A percentile compares a stretch with the other conserved stretches of the same genome.
Conservation (phyloP, 2,888 invertebrate genomes). For the Teleogryllus oceanicus region DNA sequence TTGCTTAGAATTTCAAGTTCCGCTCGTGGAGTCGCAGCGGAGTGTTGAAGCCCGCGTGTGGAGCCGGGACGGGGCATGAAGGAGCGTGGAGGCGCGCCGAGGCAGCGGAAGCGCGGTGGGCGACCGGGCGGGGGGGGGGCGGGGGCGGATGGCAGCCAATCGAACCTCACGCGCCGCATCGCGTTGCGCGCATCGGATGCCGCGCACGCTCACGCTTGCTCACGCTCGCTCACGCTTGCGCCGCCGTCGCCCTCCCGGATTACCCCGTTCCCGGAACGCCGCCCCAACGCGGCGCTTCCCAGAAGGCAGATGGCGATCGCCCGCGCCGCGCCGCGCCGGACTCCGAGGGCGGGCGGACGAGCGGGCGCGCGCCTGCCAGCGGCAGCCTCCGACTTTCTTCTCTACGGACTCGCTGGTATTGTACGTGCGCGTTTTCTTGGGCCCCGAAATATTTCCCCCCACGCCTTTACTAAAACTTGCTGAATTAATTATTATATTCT, state of each 20-base stretch:
- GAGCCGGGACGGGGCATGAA: no score
- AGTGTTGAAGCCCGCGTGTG: no score
- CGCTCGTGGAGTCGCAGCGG: no score
- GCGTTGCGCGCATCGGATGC: background rate
- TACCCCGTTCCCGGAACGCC: background rate
- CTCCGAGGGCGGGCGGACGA: background rate
- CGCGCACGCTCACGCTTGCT: background rate
- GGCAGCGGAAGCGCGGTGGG: no score
- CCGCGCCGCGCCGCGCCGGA: background rate
- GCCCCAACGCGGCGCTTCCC: background rate
- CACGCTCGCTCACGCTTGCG: background rate
- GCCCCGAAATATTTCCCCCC: no score
- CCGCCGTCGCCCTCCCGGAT: background rate
- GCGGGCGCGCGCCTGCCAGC: background rate
- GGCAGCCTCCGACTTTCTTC: no score
- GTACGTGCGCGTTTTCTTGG: no score
- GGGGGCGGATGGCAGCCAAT: background rate
- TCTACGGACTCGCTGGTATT: no score
- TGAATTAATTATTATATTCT: no score
- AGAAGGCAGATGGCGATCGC: background rate
- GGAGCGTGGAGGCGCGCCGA: no score
- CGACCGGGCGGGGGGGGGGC: background rate
- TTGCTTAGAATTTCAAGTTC: no score
- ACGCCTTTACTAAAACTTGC: no score
- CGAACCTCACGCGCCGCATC: background rate